Base-by-base conservation (phyloP, 2,113 vertebrate species). In the Chitala chitala region DNA sequence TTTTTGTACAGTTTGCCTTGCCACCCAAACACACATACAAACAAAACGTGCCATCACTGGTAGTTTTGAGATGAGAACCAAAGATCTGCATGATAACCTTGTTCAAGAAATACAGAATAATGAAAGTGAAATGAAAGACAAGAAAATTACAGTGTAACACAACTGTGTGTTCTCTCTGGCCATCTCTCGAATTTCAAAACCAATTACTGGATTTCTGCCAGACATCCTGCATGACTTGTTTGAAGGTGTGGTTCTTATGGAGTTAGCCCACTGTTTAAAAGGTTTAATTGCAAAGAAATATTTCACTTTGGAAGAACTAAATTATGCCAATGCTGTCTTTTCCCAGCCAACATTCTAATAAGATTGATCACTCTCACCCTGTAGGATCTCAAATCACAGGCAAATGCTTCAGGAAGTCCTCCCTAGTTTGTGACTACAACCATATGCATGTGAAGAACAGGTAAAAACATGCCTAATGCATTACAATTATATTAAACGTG, bases 371-470 rank as follows among this genome's bases (percentile, higher is more conserved):
- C 48, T 73, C 73, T 38, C 74, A 78, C n/a, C 79, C 76, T 59
- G 54, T 1, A 78, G 77, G 69, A 76, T 77, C 58, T 69, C 2
- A 48, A 76, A 76, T 74, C 76, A 80, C 76, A 76, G 76, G 29
- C 80, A 80, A 5, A 24, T 82, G 2, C 51, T 82, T 56, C 75
- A 80, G 44, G 73, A 82, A 53, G 73, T 77, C 40, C 74, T 82
- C 8, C 73, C 78, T 3, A 73, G 51, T 13, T 69, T 82, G 15
- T 1, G 13, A 38, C n/a, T n/a, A n/a, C n/a, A n/a, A n/a, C n/a
- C n/a, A n/a, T n/a, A n/a, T n/a, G 38, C 65, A 68, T 68, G 29
- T 68, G 40, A 46, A 22, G 42, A 64, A 33, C 68, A 46, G 56
- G 56, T 75, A 53, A 54, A 13, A n/a, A 31, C 63, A 38, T 61